Evolutionary conservation across 2,797 vertebrate genomes (phyloP).

Genomic region (Molossus molossus): DNA sequence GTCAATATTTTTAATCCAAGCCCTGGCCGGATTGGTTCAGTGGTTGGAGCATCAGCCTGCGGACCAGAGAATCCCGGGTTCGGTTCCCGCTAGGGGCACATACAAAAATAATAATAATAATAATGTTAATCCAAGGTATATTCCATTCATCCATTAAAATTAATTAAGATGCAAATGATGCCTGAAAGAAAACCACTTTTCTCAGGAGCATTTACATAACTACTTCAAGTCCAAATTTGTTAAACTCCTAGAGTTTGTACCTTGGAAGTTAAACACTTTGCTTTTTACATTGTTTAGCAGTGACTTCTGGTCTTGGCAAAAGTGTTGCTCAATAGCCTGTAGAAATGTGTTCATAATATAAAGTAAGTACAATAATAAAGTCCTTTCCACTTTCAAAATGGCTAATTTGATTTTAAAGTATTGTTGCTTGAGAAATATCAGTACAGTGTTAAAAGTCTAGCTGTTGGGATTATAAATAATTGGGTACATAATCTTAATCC

Average conservation of each 20-base stretch:
- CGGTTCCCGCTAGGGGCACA: too few relatives aligned
- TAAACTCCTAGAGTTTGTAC: slow-evolving; percentile 54
- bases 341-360: slow-evolving; percentile 48
- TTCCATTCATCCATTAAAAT: slow-evolving; percentile 53
- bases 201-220: slow-evolving; percentile 35
- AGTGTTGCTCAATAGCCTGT: background rate
- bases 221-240: slow-evolving; percentile 48
- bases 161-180: slow-evolving; percentile 25
- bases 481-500: background rate
- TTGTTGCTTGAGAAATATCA: background rate
- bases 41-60: too few relatives aligned
- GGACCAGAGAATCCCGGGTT: too few relatives aligned
- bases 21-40: too few relatives aligned
- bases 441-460: background rate
- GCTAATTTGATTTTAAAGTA: slow-evolving; percentile 23
- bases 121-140: slow-evolving; percentile 16
- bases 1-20: slow-evolving; percentile 24
- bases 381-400: background rate
- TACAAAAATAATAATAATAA: too few relatives aligned
- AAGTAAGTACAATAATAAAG: slow-evolving; percentile 40
- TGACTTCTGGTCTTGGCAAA: slow-evolving; percentile 41
- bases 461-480: background rate
- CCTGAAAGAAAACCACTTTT: slow-evolving; percentile 3
- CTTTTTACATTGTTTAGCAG: slow-evolving; percentile 47
- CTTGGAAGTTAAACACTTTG: slow-evolving; percentile 35